A percentile compares a stretch with the other conserved stretches of the same genome.
Conservation (phyloP, 2,888 invertebrate species). For the Thecophora atra region DNA sequence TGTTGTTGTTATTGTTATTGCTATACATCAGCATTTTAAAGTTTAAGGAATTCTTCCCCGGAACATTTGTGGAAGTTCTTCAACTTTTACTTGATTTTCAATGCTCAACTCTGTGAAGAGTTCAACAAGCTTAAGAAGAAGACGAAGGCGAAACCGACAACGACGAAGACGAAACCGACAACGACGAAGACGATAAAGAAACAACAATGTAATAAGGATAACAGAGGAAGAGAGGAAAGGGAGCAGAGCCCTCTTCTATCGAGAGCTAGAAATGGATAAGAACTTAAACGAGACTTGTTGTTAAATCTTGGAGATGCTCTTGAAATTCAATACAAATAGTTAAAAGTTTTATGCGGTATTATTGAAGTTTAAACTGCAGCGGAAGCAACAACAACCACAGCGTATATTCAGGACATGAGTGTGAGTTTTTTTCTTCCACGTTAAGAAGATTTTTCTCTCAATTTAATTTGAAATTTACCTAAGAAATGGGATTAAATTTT, state of each 20-base stretch:
- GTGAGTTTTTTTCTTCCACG: no score
- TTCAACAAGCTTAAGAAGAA: no score
- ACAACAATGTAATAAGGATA: no score
- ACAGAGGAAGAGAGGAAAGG: no score
- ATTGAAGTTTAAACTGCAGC: constrained; percentile 15
- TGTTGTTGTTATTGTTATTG: constrained; percentile 10
- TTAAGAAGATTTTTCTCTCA: no score
- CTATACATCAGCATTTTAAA: constrained; percentile 3
- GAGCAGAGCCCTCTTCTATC: not conserved
- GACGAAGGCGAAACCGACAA: no score
- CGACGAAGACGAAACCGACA: no score
- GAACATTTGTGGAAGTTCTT: not conserved
- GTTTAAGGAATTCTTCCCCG: constrained; percentile 11
- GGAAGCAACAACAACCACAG: constrained; percentile 3
- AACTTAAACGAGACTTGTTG: constrained; percentile 3
- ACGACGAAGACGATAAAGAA: no score
- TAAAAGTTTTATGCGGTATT: constrained; percentile 24
- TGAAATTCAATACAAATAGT: constrained; percentile 35
- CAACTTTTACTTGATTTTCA: not conserved
- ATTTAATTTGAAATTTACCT: no score
- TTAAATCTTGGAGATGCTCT: constrained; percentile 21
- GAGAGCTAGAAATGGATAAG: constrained; percentile 38
- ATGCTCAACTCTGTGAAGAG: no score
- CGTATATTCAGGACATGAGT: no score
- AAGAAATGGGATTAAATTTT: no score